These are phyloP conservation scores for Xenentodon cancila DNA, from an alignment of 2,797 vertebrate genomes.

Conservation along the genomic window DNA sequence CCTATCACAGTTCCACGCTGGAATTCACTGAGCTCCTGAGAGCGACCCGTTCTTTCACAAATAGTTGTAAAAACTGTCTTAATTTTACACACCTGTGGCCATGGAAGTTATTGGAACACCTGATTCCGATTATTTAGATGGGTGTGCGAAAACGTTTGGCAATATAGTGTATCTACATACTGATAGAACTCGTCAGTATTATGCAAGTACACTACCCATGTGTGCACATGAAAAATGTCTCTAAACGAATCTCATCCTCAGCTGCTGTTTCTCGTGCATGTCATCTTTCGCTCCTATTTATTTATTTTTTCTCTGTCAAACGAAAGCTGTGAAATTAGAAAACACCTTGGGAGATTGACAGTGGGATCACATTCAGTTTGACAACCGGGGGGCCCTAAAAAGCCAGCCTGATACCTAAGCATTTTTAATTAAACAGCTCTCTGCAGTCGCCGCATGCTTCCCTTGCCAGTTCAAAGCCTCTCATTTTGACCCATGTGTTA, in stretches of 20 bases:
- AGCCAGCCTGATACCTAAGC: conserved; percentile 76
- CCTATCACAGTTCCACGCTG: too few relatives aligned
- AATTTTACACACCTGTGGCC: too few relatives aligned
- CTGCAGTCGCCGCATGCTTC: conserved; percentile 57
- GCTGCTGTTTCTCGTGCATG: conserved; percentile 54
- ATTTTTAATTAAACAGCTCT: conserved; percentile 86
- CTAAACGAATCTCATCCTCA: conserved; percentile 43
- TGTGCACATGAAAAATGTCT: conserved; percentile 26
- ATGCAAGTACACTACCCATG: not conserved
- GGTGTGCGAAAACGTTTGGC: too few relatives aligned
- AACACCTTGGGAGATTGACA: conserved; percentile 76
- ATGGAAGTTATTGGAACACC: too few relatives aligned
- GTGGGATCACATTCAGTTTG: conserved; percentile 76
- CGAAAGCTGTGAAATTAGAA: conserved; percentile 76
- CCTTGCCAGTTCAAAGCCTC: conserved; percentile 79
- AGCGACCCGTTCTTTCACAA: too few relatives aligned
- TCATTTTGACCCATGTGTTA: conserved; percentile 83
- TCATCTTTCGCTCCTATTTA: conserved; percentile 26
- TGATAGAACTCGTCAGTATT: too few relatives aligned
- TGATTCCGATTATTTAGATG: too few relatives aligned
- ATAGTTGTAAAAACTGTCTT: too few relatives aligned
- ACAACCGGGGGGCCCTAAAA: conserved; percentile 75
- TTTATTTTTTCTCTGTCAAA: conserved; percentile 57
- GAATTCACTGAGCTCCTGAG: too few relatives aligned
- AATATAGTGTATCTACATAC: too few relatives aligned